Evolutionary conservation across 2,888 invertebrate genomes (phyloP), one percentile per base, ranked within the genome.

Genomic region (Aelia acuminata): DNA sequence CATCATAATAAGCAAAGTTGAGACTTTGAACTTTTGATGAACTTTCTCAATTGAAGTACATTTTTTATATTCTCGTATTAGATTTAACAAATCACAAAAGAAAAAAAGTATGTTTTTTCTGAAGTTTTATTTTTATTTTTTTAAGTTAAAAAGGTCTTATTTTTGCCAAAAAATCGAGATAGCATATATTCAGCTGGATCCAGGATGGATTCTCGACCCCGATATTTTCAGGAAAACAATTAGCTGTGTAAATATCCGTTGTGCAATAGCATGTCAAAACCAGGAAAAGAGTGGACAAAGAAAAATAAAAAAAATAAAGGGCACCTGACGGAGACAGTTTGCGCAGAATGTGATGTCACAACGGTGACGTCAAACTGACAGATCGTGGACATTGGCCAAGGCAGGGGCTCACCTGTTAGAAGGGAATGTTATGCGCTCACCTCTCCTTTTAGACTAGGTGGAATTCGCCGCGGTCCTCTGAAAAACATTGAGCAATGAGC

Each of bases 361-460:
- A 80, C 43, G 39, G 80, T 80, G 80, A 80, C 80, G 80, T 43
- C 43, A n/a, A 75, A 3, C 22, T 47, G 80, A 80, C 80, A n/a
- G 80, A 11, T 7, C 43, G n/a, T 80, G 80, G 80, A 80, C 43
- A 80, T 11, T 4, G 22, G 22, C 80, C 80, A 80, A 80, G 80
- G 3, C 22, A 3, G 80, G 43, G 80, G 43, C 80, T 85, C 85
- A 85, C 85, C 85, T 85, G 53, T 85, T 85, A 39, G 85, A 39
- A 85, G 39, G 39, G 57, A 53, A 53, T 49, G 53, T n/a, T 53
- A 39, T 85, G 50, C 39, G 57, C 85, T 85, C 85, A 85, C 85
- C 85, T 85, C 85, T 39, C 85, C 15, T 85, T 85, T 53, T 85
- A 85, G 85, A 85, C 50, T n/a, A 10, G 80, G 43, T 43, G 80